Percentiles rank a stretch among this genome's conserved stretches.
These are phyloP conservation scores for Brenthis ino DNA, from an alignment of 2,888 invertebrate genomes.

Conservation along the genomic window DNA sequence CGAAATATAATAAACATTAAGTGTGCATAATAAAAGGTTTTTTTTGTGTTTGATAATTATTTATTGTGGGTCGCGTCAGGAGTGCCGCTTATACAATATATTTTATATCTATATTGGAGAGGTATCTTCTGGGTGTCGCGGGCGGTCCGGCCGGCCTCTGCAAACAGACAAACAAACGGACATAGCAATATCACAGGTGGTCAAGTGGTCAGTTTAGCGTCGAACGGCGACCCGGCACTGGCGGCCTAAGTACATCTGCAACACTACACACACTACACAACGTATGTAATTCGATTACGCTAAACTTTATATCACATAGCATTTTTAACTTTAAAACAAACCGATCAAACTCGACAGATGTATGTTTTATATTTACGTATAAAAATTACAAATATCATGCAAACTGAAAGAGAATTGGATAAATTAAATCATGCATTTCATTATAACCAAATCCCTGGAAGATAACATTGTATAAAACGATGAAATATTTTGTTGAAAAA, in stretches of 20 bases:
- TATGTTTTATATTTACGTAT: not conserved
- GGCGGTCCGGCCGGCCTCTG: slow-evolving; percentile 61
- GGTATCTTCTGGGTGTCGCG: slow-evolving; percentile 57
- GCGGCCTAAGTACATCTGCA: slow-evolving; percentile 75
- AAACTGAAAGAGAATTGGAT: slow-evolving; percentile 38
- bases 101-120: slow-evolving; percentile 61
- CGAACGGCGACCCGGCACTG: slow-evolving; percentile 66
- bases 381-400: slow-evolving; percentile 29
- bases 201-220: slow-evolving; percentile 43
- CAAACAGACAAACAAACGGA: slow-evolving; percentile 77
- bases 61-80: slow-evolving; percentile 52
- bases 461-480: slow-evolving; percentile 26
- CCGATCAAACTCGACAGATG: not conserved
- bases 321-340: not conserved
- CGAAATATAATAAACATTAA: not conserved
- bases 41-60: slow-evolving; percentile 43
- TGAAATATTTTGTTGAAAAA: slow-evolving; percentile 17
- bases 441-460: slow-evolving; percentile 39
- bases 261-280: slow-evolving; percentile 76
- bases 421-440: slow-evolving; percentile 37
- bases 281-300: not conserved
- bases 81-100: slow-evolving; percentile 53
- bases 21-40: slow-evolving; percentile 3
- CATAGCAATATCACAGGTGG: slow-evolving; percentile 72
- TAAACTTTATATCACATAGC: not conserved